Evolutionary conservation across 2,888 invertebrate species (phyloP), one percentile per base, ranked within the genome.

Genomic region (Polydrusus cervinus): DNA sequence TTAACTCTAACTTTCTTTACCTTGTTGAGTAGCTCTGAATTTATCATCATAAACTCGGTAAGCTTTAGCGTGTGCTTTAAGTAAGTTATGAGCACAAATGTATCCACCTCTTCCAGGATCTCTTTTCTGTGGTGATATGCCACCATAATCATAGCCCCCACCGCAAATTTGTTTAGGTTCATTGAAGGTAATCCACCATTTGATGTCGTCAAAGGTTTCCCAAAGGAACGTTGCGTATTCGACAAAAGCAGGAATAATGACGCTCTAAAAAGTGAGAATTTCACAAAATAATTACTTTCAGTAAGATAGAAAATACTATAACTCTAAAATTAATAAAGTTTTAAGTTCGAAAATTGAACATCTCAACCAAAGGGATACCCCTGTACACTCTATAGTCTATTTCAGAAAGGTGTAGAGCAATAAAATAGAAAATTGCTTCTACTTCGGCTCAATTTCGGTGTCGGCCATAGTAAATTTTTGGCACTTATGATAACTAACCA

Each of bases 41-140:
- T 89, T 86, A 51, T 88, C 85, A 71, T 92, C 87, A 82, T 93
- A 93, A 30, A 92, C 82, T 65, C 89, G 88, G 82, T 91, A 94
- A 0, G 89, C 91, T 69, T 88, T 88, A 0, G 91, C 92, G 83
- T 94, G 94, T 0, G 92, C 91, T 75, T 91, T 85, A 18, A 94
- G 84, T 71, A 91, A 86, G 80, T 91, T 91, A 82, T 93, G 92
- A 0, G 88, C 87, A 75, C 91, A 92, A 64, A 90, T 83, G 84
- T 93, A 93, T 61, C 90, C 90, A 0, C 89, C 90, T 18, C 89
- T 81, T 5, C 91, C 91, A 57, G 71, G 67, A 55, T 78, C 10
- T 20, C 80, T 79, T 45, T 89, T 76, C 1, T 81, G 83, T 8
- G 87, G 87, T 7, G 87, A 86, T 14, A 74, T 77, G 34, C 65